A percentile compares a stretch with the other conserved stretches of the same genome.
Evolutionary conservation across 2,888 invertebrate genomes (phyloP).

Genomic region (Aphidoletes aphidimyza): DNA sequence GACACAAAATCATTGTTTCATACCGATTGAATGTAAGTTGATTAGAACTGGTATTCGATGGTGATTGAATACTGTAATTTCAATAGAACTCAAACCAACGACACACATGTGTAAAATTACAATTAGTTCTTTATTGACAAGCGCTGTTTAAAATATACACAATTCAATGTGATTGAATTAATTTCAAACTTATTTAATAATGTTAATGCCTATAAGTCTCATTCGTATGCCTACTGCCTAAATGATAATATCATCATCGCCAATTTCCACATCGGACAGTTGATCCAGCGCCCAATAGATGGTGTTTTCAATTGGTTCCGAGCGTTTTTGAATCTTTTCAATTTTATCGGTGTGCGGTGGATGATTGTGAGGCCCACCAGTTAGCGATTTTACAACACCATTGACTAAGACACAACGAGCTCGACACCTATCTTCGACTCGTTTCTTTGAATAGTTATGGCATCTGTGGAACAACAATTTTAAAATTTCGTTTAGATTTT

Average conservation of each 20-base stretch:
- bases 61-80: no score
- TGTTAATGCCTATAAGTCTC: background rate
- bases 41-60: no score
- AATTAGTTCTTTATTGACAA: background rate
- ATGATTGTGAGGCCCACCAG: constrained; percentile 66
- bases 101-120: no score
- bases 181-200: background rate
- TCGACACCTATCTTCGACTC: constrained; percentile 64
- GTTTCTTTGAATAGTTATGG: constrained; percentile 66
- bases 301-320: background rate
- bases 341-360: constrained; percentile 66
- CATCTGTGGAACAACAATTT: constrained; percentile 60
- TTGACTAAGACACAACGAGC: constrained; percentile 66
- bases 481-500: no score
- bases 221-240: no score
- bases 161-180: background rate
- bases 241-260: background rate
- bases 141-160: background rate
- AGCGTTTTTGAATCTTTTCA: constrained; percentile 62
- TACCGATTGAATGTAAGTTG: background rate
- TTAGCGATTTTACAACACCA: constrained; percentile 64
- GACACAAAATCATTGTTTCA: background rate
- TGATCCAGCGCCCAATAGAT: constrained; percentile 3
- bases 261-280: constrained; percentile 24
- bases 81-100: no score